Conservation (phyloP, 2,888 invertebrate genomes). For the Morpho achilles region DNA sequence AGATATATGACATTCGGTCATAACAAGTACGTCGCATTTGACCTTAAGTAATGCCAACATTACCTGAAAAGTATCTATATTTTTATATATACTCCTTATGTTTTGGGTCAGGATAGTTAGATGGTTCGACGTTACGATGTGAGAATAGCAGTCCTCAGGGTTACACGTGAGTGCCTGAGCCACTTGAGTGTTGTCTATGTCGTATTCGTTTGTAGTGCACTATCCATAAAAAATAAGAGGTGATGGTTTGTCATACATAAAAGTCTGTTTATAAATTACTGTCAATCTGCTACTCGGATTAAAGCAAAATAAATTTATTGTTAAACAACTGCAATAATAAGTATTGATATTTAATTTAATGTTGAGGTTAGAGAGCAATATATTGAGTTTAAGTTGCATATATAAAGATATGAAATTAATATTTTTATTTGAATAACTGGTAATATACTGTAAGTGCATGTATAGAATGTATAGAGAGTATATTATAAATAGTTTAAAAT, state of each 20-base stretch:
- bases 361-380: background rate
- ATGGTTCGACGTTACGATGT: background rate
- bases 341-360: background rate
- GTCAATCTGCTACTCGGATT: background rate
- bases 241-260: background rate
- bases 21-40: background rate
- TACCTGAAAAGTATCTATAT: background rate
- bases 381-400: background rate
- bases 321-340: no score
- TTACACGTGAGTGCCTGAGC: constrained; percentile 34
- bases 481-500: no score
- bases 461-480: background rate
- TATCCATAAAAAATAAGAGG: constrained; percentile 8
- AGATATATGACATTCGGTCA: background rate
- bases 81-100: background rate
- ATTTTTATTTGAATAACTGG: background rate
- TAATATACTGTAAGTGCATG: background rate
- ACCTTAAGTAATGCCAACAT: background rate
- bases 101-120: constrained; percentile 7
- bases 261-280: background rate
- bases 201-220: constrained; percentile 21
- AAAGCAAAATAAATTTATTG: no score
- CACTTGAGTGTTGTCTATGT: constrained; percentile 26
- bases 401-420: background rate
- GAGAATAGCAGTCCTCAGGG: constrained; percentile 23